These are phyloP conservation scores for Scophthalmus maximus DNA, from an alignment of 2,113 vertebrate genomes.

Conservation along the genomic window DNA sequence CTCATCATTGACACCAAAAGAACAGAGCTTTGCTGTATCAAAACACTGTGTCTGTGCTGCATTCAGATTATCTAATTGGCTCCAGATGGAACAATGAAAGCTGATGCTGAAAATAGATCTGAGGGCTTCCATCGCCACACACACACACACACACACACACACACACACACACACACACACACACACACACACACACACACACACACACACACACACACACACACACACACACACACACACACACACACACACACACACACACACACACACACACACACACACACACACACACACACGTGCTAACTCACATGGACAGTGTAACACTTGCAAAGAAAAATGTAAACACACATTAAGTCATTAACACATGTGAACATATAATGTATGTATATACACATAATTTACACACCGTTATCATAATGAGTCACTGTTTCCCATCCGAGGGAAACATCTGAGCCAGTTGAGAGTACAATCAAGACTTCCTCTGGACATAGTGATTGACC, in stretches of 20 bases:
- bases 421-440: neutral
- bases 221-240: conserved; percentile 4
- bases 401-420: neutral
- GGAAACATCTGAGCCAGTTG: too few relatives aligned
- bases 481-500: neutral
- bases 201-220: conserved; percentile 11
- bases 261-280: conserved; percentile 8
- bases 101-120: conserved; percentile 59
- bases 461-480: neutral
- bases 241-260: conserved; percentile 18
- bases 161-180: neutral
- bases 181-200: neutral
- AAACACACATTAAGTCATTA: conserved; percentile 28
- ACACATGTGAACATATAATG: conserved; percentile 7
- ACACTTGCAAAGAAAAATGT: conserved; percentile 12
- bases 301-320: conserved; percentile 8
- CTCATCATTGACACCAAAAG: conserved; percentile 67
- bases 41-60: conserved; percentile 52
- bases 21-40: conserved; percentile 50
- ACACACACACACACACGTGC: conserved; percentile 3
- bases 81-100: conserved; percentile 48
- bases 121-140: conserved; percentile 22
- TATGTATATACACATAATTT: neutral
- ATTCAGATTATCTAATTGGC: conserved; percentile 66
- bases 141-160: conserved; percentile 18